Conservation (phyloP, 2,888 invertebrate genomes). For the Boloria selene region DNA sequence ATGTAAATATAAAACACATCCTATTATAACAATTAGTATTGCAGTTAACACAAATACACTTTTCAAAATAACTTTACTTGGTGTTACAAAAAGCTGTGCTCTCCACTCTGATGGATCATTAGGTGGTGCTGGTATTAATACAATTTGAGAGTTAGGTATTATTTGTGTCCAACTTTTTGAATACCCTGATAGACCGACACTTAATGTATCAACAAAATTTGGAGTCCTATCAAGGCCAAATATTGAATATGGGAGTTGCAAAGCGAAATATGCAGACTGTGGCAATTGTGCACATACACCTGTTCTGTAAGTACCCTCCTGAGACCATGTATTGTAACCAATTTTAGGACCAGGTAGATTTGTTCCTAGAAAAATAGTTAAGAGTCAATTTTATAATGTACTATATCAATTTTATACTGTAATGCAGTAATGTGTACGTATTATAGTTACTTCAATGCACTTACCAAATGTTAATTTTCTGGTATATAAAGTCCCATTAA, state of each 20-base stretch:
- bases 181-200: constrained; percentile 88
- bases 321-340: constrained; percentile 93
- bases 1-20: constrained; percentile 93
- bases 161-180: constrained; percentile 93
- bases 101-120: constrained; percentile 91
- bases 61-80: constrained; percentile 95
- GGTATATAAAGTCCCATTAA: constrained; percentile 88
- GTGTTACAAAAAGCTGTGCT: constrained; percentile 96
- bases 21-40: constrained; percentile 91
- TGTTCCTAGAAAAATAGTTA: constrained; percentile 78
- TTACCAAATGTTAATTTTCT: constrained; percentile 90
- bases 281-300: constrained; percentile 94
- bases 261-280: constrained; percentile 94
- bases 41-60: constrained; percentile 94
- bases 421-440: too few relatives aligned
- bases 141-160: constrained; percentile 98
- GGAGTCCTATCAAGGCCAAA: constrained; percentile 99
- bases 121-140: constrained; percentile 94
- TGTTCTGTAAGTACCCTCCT: constrained; percentile 90
- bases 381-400: too few relatives aligned
- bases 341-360: constrained; percentile 96
- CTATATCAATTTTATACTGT: too few relatives aligned
- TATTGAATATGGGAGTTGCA: constrained; percentile 97
- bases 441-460: constrained; percentile 38
- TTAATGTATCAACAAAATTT: constrained; percentile 96